Percentiles rank a stretch among this genome's conserved stretches.
Conservation (phyloP, 2,113 vertebrate species). For the Marmota monax region DNA sequence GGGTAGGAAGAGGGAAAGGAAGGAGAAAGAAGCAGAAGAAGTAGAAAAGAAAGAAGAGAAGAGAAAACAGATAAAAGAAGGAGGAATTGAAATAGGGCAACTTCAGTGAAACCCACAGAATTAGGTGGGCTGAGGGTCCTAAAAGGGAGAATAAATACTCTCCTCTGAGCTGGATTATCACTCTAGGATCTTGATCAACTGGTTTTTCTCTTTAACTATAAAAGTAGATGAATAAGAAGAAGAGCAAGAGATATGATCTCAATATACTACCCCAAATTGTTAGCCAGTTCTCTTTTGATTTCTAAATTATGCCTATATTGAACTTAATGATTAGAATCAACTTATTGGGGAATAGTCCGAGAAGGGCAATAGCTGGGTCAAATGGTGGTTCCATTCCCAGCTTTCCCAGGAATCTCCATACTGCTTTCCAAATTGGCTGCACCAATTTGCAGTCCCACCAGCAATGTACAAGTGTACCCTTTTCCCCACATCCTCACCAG, state of each 20-base stretch:
- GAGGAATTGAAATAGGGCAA: too few species aligned
- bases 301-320: background rate
- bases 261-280: background rate
- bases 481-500: too few species aligned
- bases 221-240: background rate
- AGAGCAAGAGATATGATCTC: background rate
- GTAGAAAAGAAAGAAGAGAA: background rate
- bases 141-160: background rate
- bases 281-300: background rate
- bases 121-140: background rate
- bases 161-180: background rate
- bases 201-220: background rate
- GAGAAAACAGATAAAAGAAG: background rate
- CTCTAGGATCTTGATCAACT: background rate
- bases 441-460: too few species aligned
- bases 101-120: background rate
- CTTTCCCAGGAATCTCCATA: too few species aligned
- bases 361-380: too few species aligned
- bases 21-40: background rate
- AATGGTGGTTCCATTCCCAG: too few species aligned
- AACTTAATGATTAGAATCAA: background rate
- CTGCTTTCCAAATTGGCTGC: too few species aligned
- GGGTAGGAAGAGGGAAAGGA: background rate
- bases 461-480: too few species aligned
- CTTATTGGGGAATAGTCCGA: background rate